Conservation (phyloP, 2,888 invertebrate genomes). For the Idaea biselata region DNA sequence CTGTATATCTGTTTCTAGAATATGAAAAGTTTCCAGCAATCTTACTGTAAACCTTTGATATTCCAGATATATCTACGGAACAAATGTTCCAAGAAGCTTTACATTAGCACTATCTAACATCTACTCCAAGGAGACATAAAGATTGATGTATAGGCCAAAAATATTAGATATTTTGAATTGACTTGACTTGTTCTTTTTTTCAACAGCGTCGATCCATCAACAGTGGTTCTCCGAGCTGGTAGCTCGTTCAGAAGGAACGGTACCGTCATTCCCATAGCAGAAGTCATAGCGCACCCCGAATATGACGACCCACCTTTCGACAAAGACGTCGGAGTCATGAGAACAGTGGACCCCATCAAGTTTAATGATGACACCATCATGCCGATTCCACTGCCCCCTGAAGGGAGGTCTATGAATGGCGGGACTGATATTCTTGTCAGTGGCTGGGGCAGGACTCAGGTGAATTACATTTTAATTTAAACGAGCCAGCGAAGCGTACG, state of each 20-base stretch:
- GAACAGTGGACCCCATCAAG: conserved; percentile 54
- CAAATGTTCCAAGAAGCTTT: too few relatives aligned
- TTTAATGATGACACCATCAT: conserved; percentile 51
- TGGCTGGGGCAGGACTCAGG: conserved; percentile 68
- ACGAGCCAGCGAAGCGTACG: too few relatives aligned
- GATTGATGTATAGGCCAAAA: not conserved
- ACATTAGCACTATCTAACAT: too few relatives aligned
- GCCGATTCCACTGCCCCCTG: conserved; percentile 49
- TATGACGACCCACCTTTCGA: conserved; percentile 64
- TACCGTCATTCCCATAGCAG: conserved; percentile 63
- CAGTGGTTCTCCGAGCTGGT: conserved; percentile 70
- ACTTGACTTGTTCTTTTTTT: conserved; percentile 14
- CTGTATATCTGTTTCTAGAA: too few relatives aligned
- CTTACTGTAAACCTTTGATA: too few relatives aligned
- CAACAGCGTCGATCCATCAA: conserved; percentile 57
- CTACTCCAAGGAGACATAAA: too few relatives aligned
- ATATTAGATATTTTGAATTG: not conserved
- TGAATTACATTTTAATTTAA: conserved; percentile 23
- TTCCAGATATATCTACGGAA: too few relatives aligned
- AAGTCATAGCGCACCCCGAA: conserved; percentile 61
- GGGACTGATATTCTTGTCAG: conserved; percentile 52
- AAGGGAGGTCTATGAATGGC: conserved; percentile 38
- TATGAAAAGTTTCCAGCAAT: too few relatives aligned
- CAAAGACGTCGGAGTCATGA: conserved; percentile 69
- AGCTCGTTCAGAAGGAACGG: conserved; percentile 63